Evolutionary conservation across 1,140 invertebrate species (phyloP).

Genomic region (Apolygus lucorum): DNA sequence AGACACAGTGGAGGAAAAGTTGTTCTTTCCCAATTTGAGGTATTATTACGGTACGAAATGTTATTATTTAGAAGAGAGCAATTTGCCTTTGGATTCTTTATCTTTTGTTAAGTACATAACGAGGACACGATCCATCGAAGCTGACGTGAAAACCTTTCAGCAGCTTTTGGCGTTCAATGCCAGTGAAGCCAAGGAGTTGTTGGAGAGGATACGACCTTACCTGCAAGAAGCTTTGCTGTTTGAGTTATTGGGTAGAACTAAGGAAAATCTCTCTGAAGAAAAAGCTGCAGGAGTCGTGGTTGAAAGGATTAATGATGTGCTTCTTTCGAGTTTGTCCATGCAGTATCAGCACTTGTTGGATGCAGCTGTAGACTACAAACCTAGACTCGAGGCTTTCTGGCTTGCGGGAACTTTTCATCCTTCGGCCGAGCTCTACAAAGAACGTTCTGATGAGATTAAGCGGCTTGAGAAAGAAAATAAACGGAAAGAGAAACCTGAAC

Average conservation of each 20-base stretch:
- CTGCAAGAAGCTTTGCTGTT: slow-evolving; percentile 51
- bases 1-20: slow-evolving; percentile 70
- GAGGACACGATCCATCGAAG: slow-evolving; percentile 51
- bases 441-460: slow-evolving; percentile 29
- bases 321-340: slow-evolving; percentile 48
- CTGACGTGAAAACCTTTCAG: slow-evolving; percentile 43
- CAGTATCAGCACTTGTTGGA: slow-evolving; percentile 52
- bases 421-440: slow-evolving; percentile 35
- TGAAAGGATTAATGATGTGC: slow-evolving; percentile 57
- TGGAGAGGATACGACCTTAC: slow-evolving; percentile 44
- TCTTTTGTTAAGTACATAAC: slow-evolving; percentile 60
- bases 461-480: slow-evolving; percentile 39
- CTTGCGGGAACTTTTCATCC: slow-evolving; percentile 56
- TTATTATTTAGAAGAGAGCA: slow-evolving; percentile 49
- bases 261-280: slow-evolving; percentile 39
- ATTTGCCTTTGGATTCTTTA: slow-evolving; percentile 56
- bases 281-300: slow-evolving; percentile 44
- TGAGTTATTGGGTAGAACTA: slow-evolving; percentile 41
- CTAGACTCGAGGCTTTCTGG: slow-evolving; percentile 73
- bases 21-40: slow-evolving; percentile 68
- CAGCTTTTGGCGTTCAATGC: slow-evolving; percentile 12
- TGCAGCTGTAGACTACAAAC: slow-evolving; percentile 58
- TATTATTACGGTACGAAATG: slow-evolving; percentile 66
- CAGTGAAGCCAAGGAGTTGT: slow-evolving; percentile 39
- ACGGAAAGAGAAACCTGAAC: not conserved